These are phyloP conservation scores for Odocoileus virginianus DNA, from an alignment of 2,113 vertebrate species.

Conservation along the genomic window DNA sequence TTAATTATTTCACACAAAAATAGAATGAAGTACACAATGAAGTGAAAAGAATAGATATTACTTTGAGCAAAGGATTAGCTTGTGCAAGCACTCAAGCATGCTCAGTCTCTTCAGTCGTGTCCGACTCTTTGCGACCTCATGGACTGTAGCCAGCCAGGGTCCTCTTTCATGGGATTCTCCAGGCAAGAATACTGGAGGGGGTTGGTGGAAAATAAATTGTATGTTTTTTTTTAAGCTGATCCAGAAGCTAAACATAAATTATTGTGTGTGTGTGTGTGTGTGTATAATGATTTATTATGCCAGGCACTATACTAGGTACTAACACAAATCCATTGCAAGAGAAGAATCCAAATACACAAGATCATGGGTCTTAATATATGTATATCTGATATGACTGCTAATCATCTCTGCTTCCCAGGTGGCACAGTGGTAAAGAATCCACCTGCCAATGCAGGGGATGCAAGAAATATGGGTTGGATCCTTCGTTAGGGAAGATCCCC, in stretches of 20 bases:
- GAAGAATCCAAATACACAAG: not conserved
- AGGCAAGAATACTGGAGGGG: not conserved
- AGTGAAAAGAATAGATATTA: not conserved
- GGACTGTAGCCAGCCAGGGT: not conserved
- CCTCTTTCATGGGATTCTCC: not conserved
- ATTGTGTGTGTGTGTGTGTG: no score
- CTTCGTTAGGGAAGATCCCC: not conserved
- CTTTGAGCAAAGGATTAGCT: not conserved
- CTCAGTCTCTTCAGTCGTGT: not conserved
- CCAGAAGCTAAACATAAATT: not conserved
- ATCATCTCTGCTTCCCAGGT: not conserved
- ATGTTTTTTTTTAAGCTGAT: not conserved
- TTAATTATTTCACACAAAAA: not conserved
- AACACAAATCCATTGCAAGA: not conserved
- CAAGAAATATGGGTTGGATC: not conserved
- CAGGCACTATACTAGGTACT: not conserved
- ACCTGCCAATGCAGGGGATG: not conserved
- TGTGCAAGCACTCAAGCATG: not conserved
- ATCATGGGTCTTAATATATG: not conserved
- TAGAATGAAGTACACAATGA: not conserved
- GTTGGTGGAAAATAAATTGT: not conserved
- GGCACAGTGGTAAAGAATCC: not conserved
- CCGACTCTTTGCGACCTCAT: not conserved
- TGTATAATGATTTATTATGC: not conserved
- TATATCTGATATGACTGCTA: not conserved